Evolutionary conservation across 2,797 vertebrate genomes (phyloP), one percentile per base, ranked within the genome.

Genomic region (Anabacerthia variegaticeps): DNA sequence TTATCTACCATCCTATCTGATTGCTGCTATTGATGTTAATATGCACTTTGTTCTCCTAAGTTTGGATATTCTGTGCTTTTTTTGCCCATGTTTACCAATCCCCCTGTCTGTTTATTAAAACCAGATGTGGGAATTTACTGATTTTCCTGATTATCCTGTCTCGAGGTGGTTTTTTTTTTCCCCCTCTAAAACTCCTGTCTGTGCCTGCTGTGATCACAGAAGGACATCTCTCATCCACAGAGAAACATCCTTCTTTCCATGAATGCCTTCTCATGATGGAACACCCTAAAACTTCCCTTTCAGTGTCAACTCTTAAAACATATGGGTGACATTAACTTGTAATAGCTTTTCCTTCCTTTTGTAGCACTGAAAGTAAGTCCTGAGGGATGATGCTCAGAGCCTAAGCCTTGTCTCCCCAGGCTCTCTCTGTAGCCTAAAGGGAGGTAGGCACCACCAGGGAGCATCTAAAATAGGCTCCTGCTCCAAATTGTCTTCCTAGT

Each of bases 261-360:
- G 0, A 58, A 65, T 75, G 58, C 82, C 43, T 95, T 93, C 72
- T 89, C 69, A 48, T 75, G 32, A 62, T 62, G 37, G 36, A 86
- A 85, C 46, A 73, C 52, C 17, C 55, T 81, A 27, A 85, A 94
- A 85, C 39, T 58, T 91, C 61, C 27, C n/a, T 91, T 74, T 21
- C n/a, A 30, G 27, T 49, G 54, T 88, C 75, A 79, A 44, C 72
- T 80, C 79, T 85, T 68, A 55, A 72, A 30, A 80, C 78, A 69
- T 90, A 82, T 78, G 90, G 85, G 79, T 82, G 59, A 79, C 63
- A 82, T 92, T 95, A 93, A 76, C 59, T 88, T 63, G 52, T 63
- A 92, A 92, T 90, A 74, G 55, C 63, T 94, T 94, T 90, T 84
- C 51, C 46, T 94, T 89, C 49, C 71, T 86, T 86, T 65, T 58